Evolutionary conservation across 2,797 vertebrate genomes (phyloP), one percentile per base, ranked within the genome.

Genomic region (Astyanax mexicanus): DNA sequence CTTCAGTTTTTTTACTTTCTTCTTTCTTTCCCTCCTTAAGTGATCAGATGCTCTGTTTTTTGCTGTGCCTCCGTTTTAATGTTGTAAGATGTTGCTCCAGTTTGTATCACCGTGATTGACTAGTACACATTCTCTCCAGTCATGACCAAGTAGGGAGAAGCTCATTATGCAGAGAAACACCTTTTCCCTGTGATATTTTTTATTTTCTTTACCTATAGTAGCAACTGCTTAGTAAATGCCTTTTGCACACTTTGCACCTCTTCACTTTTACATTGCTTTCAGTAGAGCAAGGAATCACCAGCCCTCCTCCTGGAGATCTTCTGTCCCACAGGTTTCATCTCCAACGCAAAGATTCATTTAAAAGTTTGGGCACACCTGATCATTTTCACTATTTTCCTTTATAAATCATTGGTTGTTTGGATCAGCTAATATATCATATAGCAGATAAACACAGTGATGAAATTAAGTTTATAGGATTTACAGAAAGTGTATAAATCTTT

Each of bases 191-290:
- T 55, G 1, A 58, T 57, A 32, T 57, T 66, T 61, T 72, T 74
- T 6, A 21, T n/a, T 38, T 75, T 66, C 91, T 91, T 90, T 85
- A 88, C 92, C 89, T 86, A 87, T 87, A 83, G 87, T 72, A 80
- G 72, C 88, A 83, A 90, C 80, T 83, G 85, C 75, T 66, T 86
- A 86, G 87, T 83, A 57, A 80, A 84, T 83, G 84, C 88, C 87
- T 90, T 92, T 90, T 92, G 88, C 91, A 92, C 91, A 86, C 76
- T 92, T 92, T 91, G 86, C 92, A 92, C 91, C 78, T 80, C 77
- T 89, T 77, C 82, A 90, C 81, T 77, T 89, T 84, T 71, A 87
- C 80, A 89, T 92, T 89, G 69, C 70, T 90, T 89, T 88, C 69
- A 79, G 52, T 86, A 89, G 78, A 84, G 87, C 85, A 45, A 32